Conservation (phyloP, 2,113 vertebrate species). For the Nicator chloris region DNA sequence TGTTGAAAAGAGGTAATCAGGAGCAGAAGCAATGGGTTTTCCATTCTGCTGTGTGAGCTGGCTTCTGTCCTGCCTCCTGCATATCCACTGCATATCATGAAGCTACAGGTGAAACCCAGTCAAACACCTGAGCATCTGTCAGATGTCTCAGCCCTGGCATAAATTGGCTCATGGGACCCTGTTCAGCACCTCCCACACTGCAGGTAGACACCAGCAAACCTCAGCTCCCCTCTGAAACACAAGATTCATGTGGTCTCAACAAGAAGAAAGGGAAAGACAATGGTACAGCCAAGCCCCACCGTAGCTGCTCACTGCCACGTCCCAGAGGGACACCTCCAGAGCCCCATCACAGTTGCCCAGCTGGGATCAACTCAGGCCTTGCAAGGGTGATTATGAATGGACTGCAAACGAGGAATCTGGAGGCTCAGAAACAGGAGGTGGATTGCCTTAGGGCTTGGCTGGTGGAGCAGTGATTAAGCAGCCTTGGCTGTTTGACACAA, state of each 20-base stretch:
- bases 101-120: neutral
- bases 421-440: neutral
- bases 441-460: neutral
- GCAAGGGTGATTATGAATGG: rapidly evolving
- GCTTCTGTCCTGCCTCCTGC: neutral
- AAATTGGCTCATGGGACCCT: rapidly evolving
- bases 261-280: neutral
- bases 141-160: neutral
- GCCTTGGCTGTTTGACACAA: neutral
- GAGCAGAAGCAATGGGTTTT: neutral
- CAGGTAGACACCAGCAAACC: neutral
- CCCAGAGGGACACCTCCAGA: neutral
- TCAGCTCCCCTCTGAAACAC: neutral
- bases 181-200: neutral
- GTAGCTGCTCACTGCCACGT: neutral
- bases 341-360: neutral
- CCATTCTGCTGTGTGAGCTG: neutral
- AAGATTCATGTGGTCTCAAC: rapidly evolving
- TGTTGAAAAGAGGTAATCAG: neutral
- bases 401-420: neutral
- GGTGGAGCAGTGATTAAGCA: neutral
- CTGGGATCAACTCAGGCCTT: neutral
- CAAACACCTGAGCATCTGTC: neutral
- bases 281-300: neutral
- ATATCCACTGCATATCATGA: neutral